Conservation (phyloP, 2,888 invertebrate species). For the Limnephilus marmoratus region DNA sequence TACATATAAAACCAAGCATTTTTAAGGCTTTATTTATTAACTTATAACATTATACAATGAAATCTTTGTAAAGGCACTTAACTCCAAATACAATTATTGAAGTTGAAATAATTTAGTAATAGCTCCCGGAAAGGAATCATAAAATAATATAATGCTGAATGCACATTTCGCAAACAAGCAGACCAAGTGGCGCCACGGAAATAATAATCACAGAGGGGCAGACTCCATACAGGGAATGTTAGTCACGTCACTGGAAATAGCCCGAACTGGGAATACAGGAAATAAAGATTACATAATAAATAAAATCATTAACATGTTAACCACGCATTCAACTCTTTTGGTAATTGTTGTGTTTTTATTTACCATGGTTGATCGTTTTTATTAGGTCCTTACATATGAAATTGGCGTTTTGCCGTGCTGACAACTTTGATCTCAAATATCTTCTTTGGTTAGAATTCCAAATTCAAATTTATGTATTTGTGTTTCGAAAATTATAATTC, state of each 20-base stretch:
- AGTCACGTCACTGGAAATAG: not conserved
- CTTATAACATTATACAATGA: not conserved
- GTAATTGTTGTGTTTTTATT: too few relatives aligned
- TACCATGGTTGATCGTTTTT: too few relatives aligned
- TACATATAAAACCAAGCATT: too few relatives aligned
- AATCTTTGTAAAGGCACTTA: not conserved
- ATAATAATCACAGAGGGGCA: not conserved
- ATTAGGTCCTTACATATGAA: too few relatives aligned
- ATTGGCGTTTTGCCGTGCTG: too few relatives aligned
- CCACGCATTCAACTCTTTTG: too few relatives aligned
- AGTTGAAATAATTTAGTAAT: not conserved
- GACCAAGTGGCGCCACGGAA: not conserved
- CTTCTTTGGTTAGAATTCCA: too few relatives aligned
- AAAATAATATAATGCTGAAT: not conserved
- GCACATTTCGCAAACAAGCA: not conserved
- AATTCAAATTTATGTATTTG: too few relatives aligned
- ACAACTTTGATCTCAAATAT: too few relatives aligned
- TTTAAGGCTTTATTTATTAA: too few relatives aligned
- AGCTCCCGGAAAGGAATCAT: not conserved
- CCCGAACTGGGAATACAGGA: not conserved
- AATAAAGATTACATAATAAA: not conserved
- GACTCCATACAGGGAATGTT: not conserved
- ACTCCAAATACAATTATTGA: not conserved
- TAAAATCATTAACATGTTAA: too few relatives aligned
- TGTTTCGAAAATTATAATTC: too few relatives aligned